Conservation (phyloP, 2,797 vertebrate species). For the Rachycentron canadum region DNA sequence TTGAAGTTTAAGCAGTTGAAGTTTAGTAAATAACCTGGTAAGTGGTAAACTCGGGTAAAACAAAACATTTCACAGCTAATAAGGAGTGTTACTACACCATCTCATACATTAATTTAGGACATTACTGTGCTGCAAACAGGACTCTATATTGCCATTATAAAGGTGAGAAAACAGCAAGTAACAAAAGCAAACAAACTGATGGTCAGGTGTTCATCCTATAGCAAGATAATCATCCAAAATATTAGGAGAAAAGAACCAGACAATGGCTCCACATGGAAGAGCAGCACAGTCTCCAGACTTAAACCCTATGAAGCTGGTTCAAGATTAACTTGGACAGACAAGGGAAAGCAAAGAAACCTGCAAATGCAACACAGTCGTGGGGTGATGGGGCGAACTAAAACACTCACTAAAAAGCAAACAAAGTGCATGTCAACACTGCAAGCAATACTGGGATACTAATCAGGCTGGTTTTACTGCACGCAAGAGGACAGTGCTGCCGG, state of each 20-base stretch:
- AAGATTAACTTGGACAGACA: neutral
- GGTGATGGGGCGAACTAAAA: neutral
- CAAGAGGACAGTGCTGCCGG: constrained; percentile 3
- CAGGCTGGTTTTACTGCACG: constrained; percentile 34
- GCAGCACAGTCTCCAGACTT: neutral
- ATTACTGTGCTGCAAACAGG: neutral
- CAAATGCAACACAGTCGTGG: neutral
- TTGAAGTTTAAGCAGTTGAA: too few species aligned
- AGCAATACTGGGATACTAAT: neutral
- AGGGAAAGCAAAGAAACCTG: neutral
- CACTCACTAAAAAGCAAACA: constrained; percentile 1
- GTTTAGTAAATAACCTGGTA: too few species aligned
- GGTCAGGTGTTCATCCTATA: neutral
- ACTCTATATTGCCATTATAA: neutral
- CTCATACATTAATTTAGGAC: neutral
- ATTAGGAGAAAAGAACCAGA: neutral
- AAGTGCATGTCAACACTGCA: neutral
- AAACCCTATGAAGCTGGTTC: neutral
- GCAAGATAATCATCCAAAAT: neutral
- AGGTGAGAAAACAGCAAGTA: neutral
- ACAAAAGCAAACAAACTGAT: too few species aligned
- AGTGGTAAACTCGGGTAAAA: too few species aligned
- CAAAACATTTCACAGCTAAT: too few species aligned
- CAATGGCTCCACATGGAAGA: neutral
- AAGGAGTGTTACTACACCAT: neutral